phyloP scores from a whole-genome alignment of 2,888 invertebrate genomes.

The Torymus tubicola region DNA sequence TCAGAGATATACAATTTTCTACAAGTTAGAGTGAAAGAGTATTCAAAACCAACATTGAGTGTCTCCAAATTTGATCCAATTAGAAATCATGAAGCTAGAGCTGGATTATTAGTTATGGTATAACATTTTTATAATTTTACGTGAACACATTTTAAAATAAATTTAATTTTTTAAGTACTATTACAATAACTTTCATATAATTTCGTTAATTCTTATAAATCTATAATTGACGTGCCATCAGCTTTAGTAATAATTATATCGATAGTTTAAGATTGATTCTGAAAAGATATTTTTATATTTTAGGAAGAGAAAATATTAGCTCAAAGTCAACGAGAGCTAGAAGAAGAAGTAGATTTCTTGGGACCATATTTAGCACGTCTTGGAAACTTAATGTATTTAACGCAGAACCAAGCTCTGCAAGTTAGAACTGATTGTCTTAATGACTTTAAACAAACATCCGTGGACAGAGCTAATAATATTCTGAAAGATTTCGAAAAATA shows the following conservation, averaged over 20 bases:
- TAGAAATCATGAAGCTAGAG: constrained; percentile 78
- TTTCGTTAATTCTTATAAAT: background rate
- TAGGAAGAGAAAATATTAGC: constrained; percentile 78
- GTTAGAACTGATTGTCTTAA: constrained; percentile 81
- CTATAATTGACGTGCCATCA: background rate
- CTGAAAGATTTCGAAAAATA: constrained; percentile 82
- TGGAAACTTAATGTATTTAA: constrained; percentile 77
- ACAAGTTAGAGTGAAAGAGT: constrained; percentile 76
- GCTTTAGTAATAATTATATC: constrained; percentile 11
- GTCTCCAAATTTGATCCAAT: constrained; percentile 79
- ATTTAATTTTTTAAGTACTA: too few relatives aligned
- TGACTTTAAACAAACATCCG: constrained; percentile 82
- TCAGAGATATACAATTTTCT: constrained; percentile 77
- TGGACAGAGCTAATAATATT: constrained; percentile 81
- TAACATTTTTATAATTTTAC: constrained; percentile 25
- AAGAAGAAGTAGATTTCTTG: constrained; percentile 81
- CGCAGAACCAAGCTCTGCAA: constrained; percentile 75
- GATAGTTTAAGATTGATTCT: constrained; percentile 5
- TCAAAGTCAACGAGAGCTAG: constrained; percentile 80
- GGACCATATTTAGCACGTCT: constrained; percentile 82
- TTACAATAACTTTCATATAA: too few relatives aligned
- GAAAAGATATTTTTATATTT: constrained; percentile 28
- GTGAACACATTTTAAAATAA: background rate
- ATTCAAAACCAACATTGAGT: constrained; percentile 76
- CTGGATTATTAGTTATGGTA: constrained; percentile 78